Evolutionary conservation across 2,797 vertebrate genomes (phyloP).

Genomic region (Argyrosomus regius): DNA sequence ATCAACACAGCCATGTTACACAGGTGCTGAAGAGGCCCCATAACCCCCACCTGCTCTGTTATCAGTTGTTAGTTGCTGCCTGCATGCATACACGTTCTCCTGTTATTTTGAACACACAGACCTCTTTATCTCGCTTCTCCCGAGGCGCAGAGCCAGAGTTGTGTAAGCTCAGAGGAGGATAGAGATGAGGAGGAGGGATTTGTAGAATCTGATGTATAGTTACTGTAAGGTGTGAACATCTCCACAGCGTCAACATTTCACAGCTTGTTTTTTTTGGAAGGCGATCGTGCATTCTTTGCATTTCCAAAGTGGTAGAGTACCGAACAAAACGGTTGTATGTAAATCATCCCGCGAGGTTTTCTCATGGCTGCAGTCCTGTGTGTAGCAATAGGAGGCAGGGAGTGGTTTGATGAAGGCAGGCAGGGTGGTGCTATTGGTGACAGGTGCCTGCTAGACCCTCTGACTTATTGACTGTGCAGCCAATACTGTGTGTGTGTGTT

Average conservation of each 20-base stretch:
- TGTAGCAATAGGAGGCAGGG: constrained; percentile 3
- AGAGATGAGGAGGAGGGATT: constrained; percentile 32
- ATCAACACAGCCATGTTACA: constrained; percentile 57
- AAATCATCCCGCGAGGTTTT: not conserved
- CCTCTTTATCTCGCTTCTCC: constrained; percentile 64
- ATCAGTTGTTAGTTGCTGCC: constrained; percentile 57
- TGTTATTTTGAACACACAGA: constrained; percentile 52
- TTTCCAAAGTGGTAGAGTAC: not conserved
- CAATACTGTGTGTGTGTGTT: constrained; percentile 35
- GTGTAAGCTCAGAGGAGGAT: constrained; percentile 47
- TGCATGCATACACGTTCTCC: constrained; percentile 45
- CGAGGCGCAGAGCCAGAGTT: constrained; percentile 44
- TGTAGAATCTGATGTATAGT: constrained; percentile 43
- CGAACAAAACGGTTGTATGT: not conserved
- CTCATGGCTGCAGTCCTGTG: not conserved
- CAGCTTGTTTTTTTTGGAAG: not conserved
- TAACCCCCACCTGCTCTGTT: constrained; percentile 56
- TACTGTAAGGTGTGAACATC: constrained; percentile 36
- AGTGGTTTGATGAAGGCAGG: constrained; percentile 18
- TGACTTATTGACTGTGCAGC: constrained; percentile 53
- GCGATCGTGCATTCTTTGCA: not conserved
- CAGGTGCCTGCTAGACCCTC: constrained; percentile 49
- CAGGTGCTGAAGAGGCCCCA: constrained; percentile 64
- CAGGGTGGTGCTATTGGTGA: constrained; percentile 40
- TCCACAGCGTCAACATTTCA: constrained; percentile 10